Percentiles rank a stretch among this genome's conserved stretches.
Conservation (phyloP, 2,113 vertebrate species). For the Limnothrissa miodon region DNA sequence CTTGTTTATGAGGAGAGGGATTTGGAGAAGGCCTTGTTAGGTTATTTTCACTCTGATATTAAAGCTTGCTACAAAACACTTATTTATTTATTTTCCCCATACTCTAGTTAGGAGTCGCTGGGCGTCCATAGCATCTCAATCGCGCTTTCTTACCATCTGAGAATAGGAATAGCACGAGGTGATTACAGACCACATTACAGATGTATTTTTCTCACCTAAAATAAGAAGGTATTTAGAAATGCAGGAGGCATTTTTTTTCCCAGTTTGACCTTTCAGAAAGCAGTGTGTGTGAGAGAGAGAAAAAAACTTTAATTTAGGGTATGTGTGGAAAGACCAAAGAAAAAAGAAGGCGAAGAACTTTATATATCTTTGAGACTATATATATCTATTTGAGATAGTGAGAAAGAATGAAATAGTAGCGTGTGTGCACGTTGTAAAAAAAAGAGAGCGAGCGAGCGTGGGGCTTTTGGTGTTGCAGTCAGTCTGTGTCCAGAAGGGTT, state of each 20-base stretch:
- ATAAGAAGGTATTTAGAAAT: not conserved
- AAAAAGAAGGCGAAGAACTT: not conserved
- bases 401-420: not conserved
- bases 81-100: not conserved
- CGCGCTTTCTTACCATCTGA: not conserved
- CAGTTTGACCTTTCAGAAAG: not conserved
- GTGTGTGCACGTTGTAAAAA: conserved; percentile 14
- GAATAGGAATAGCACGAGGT: not conserved
- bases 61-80: not conserved
- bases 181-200: too few relatives aligned
- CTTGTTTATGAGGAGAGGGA: not conserved
- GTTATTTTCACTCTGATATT: not conserved
- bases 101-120: not conserved
- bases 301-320: too few relatives aligned
- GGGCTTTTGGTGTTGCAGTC: not conserved
- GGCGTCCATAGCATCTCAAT: not conserved
- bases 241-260: not conserved
- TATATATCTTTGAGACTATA: conserved; percentile 11
- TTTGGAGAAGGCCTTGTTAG: not conserved
- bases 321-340: too few relatives aligned
- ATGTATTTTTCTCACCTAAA: not conserved
- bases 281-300: not conserved
- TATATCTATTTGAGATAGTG: conserved; percentile 28
- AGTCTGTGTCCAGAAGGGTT: conserved; percentile 18
- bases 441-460: not conserved